Conservation (phyloP, 2,797 vertebrate species). For the Channa striata region DNA sequence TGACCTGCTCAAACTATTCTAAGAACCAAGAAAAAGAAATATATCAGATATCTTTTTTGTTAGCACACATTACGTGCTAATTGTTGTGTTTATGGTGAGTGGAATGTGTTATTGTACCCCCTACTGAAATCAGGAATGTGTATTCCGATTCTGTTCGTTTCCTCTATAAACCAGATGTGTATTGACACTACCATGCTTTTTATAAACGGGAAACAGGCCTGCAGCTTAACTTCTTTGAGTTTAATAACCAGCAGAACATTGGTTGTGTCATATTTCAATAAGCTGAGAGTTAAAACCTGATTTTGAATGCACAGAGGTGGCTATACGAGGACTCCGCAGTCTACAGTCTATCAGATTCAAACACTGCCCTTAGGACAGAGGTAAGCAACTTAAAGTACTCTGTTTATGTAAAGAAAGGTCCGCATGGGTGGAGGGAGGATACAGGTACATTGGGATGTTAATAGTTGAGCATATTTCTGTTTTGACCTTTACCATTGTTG, state of each 20-base stretch:
- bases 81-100: constrained; percentile 41
- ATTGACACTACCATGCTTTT: constrained; percentile 25
- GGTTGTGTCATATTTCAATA: constrained; percentile 36
- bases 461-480: background rate
- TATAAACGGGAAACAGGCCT: constrained; percentile 13
- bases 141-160: constrained; percentile 44
- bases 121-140: constrained; percentile 51
- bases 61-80: constrained; percentile 49
- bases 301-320: constrained; percentile 85
- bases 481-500: background rate
- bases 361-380: constrained; percentile 70
- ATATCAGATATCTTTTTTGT: constrained; percentile 34
- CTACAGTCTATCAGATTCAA: constrained; percentile 85
- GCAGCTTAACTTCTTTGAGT: constrained; percentile 41
- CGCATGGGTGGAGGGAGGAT: background rate
- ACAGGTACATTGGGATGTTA: background rate
- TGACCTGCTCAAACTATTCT: constrained; percentile 17
- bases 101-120: constrained; percentile 55
- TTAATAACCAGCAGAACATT: constrained; percentile 23
- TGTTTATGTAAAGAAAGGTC: background rate
- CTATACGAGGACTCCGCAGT: constrained; percentile 87
- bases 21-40: constrained; percentile 18
- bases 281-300: constrained; percentile 34
- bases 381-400: constrained; percentile 55
- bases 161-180: constrained; percentile 36